Base-by-base conservation (phyloP, 2,888 invertebrate species). In the Microdon myrmicae region DNA sequence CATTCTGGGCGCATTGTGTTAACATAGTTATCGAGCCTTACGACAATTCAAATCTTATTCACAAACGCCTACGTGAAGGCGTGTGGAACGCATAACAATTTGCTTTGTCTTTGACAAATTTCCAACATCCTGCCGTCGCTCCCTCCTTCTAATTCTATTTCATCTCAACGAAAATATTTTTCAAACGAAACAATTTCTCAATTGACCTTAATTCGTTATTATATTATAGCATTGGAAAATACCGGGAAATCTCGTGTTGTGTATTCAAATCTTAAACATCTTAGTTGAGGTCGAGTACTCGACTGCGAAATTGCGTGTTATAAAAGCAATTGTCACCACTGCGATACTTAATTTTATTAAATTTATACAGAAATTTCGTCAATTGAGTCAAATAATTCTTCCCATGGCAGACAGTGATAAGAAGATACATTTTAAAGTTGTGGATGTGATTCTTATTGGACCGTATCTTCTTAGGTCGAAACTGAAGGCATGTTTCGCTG, bases 191-290 rank as follows among this genome's bases (percentile, higher is more conserved):
- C 49, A 47, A 47, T 35, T 41, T 41, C 37, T 48, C 47, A 54
- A 60, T 60, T 60, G 54, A 41, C 43, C 47, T 47, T 60, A 59
- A 53, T 59, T 59, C 41, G 20, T 35, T 13, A 19, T 32, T 25
- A 44, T 29, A 29, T 28, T 16, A 26, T 31, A n/a, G n/a, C 10
- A 16, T 54, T 26, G 47, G 54, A 60, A 60, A 59, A 47, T 51
- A 58, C 37, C 28, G 49, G 43, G 49, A 58, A 58, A 49, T 49
- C 20, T 34, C 10, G 34, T 51, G 32, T 48, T 35, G 23, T 13
- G 12, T 44, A 49, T 25, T 44, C 12, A 20, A 16, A 44, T 23
- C n/a, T 9, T 22, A 13, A n/a, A 32, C 14, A 23, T 23, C 37
- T 3, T 37, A 1, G 13, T 14, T 4, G 2, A 5, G 28, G 14